Conservation (phyloP, 2,113 vertebrate genomes). For the Jacana jacana region DNA sequence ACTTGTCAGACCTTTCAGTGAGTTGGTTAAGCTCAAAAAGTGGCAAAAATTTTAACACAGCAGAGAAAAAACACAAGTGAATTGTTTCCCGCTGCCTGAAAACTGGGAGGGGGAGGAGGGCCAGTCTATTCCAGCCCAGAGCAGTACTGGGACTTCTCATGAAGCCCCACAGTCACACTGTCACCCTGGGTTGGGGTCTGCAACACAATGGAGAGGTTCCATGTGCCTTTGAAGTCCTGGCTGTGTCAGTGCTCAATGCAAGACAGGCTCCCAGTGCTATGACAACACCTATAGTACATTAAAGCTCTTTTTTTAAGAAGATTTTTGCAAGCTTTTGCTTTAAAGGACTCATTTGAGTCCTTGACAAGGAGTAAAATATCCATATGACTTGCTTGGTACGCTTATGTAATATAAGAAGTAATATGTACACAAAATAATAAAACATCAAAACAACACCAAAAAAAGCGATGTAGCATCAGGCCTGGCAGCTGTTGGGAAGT, state of each 20-base stretch:
- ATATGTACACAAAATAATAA: neutral
- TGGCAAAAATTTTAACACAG: neutral
- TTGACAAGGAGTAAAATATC: neutral
- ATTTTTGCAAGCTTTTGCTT: neutral
- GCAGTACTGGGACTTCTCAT: accelerated
- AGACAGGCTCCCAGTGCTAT: neutral
- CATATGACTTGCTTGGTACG: neutral
- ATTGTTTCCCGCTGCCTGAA: neutral
- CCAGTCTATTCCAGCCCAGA: accelerated
- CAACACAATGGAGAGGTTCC: neutral
- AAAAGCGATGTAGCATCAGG: neutral
- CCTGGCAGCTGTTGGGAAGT: neutral
- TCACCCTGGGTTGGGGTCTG: neutral
- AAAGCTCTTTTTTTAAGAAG: neutral
- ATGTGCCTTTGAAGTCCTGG: neutral
- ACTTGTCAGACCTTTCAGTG: neutral
- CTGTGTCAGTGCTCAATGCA: neutral
- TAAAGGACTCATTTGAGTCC: neutral
- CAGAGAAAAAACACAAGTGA: neutral
- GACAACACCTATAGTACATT: neutral
- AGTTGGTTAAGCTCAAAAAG: neutral
- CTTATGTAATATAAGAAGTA: neutral
- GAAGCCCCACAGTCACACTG: neutral
- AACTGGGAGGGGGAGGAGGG: neutral
- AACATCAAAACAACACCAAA: neutral